Evolutionary conservation across 1,140 invertebrate genomes (phyloP).

Genomic region (Drosophila nannoptera): DNA sequence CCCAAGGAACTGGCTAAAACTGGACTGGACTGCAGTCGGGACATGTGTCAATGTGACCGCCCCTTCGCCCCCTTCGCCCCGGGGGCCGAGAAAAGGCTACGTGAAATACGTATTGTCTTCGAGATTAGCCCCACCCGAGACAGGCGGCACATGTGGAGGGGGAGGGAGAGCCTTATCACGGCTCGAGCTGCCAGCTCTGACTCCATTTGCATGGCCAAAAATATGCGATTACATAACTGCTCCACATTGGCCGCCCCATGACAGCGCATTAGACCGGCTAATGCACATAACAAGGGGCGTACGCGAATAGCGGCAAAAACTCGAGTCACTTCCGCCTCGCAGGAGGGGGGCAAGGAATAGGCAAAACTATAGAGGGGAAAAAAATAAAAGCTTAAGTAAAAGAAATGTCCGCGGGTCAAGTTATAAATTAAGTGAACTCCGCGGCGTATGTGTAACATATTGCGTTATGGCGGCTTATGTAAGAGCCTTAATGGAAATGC

Average conservation of each 20-base stretch:
- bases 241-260: slow-evolving; percentile 31
- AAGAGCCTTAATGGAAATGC: slow-evolving; percentile 48
- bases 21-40: slow-evolving; percentile 37
- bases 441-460: slow-evolving; percentile 70
- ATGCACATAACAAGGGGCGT: slow-evolving; percentile 15
- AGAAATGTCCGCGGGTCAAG: slow-evolving; percentile 35
- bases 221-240: background rate
- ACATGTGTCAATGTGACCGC: slow-evolving; percentile 77
- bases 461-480: slow-evolving; percentile 69
- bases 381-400: slow-evolving; percentile 7
- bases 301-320: slow-evolving; percentile 30
- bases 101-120: slow-evolving; percentile 45
- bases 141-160: background rate
- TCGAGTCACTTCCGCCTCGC: slow-evolving; percentile 62
- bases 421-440: slow-evolving; percentile 64
- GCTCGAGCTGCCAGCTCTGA: no score
- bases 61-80: slow-evolving; percentile 31
- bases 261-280: slow-evolving; percentile 52
- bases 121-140: background rate
- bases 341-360: slow-evolving; percentile 1
- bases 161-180: no score
- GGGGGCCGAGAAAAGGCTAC: background rate
- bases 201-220: background rate
- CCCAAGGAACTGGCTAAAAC: slow-evolving; percentile 8
- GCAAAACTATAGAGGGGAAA: background rate